A percentile compares a stretch with the other conserved stretches of the same genome.
phyloP scores from a whole-genome alignment of 1,140 invertebrate genomes.

The Trachymyrmex septentrionalis region DNA sequence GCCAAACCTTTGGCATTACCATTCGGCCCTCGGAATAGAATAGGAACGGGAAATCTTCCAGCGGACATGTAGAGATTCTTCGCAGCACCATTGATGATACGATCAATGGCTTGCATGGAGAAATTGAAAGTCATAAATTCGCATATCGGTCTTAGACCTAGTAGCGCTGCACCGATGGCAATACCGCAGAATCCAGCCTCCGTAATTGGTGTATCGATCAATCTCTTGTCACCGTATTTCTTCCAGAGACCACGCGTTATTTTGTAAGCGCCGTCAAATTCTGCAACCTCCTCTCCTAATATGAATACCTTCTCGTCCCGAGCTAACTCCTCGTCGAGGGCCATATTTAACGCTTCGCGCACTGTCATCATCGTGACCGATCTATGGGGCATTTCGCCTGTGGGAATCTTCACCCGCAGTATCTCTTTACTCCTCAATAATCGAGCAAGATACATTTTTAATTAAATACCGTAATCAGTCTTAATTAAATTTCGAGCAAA shows the following conservation, averaged over 20 bases:
- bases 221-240: slow-evolving; percentile 97
- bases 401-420: background rate
- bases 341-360: slow-evolving; percentile 97
- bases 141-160: slow-evolving; percentile 90
- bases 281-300: slow-evolving; percentile 98
- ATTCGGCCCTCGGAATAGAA: slow-evolving; percentile 93
- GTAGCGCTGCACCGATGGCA: slow-evolving; percentile 97
- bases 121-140: slow-evolving; percentile 95
- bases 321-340: slow-evolving; percentile 98
- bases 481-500: no score
- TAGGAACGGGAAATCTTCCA: slow-evolving; percentile 89
- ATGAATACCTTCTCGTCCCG: slow-evolving; percentile 97
- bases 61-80: slow-evolving; percentile 91
- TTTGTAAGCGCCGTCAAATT: slow-evolving; percentile 99
- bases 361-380: slow-evolving; percentile 90
- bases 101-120: slow-evolving; percentile 93
- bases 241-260: slow-evolving; percentile 96
- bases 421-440: background rate
- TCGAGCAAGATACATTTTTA: slow-evolving; percentile 38
- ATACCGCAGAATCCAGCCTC: slow-evolving; percentile 98
- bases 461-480: no score
- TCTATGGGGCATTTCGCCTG: slow-evolving; percentile 11
- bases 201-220: slow-evolving; percentile 99
- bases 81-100: slow-evolving; percentile 91
- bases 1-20: slow-evolving; percentile 90